Conservation (phyloP, 2,797 vertebrate species). For the Aulostomus chinensis region DNA sequence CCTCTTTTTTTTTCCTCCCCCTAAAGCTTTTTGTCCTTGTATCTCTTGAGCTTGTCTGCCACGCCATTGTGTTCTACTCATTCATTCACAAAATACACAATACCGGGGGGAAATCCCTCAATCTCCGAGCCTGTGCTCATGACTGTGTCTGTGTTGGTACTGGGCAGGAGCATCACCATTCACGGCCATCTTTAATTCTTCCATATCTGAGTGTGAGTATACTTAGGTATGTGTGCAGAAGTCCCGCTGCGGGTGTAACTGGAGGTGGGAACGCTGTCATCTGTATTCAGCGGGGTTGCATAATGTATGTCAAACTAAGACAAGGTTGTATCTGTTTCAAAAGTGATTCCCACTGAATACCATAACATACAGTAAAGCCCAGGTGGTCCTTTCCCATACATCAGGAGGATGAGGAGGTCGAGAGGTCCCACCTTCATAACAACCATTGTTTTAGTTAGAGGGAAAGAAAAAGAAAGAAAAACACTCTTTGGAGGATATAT, state of each 20-base stretch:
- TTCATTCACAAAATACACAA: conserved; percentile 68
- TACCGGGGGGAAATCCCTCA: conserved; percentile 53
- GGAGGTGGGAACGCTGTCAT: conserved; percentile 44
- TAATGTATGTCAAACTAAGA: conserved; percentile 52
- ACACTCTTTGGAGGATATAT: neutral
- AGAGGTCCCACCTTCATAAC: conserved; percentile 28
- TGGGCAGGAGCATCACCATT: conserved; percentile 1
- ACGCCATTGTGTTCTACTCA: conserved; percentile 50
- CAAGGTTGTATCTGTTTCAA: conserved; percentile 35
- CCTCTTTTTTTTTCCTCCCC: conserved; percentile 37
- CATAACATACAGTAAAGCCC: conserved; percentile 29
- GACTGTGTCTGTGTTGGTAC: conserved; percentile 33
- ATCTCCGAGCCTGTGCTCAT: conserved; percentile 16
- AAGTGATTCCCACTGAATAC: conserved; percentile 41
- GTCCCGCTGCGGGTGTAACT: conserved; percentile 37
- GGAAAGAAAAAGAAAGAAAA: conserved; percentile 9
- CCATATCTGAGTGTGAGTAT: neutral
- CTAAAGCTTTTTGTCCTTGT: conserved; percentile 39
- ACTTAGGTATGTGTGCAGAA: conserved; percentile 21
- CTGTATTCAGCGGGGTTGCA: conserved; percentile 46
- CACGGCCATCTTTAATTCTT: conserved; percentile 18
- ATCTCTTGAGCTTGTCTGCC: conserved; percentile 38
- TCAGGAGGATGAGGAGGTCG: conserved; percentile 1
- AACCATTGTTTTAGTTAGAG: conserved; percentile 38
- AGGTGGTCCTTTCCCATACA: conserved; percentile 45